Evolutionary conservation across 1,140 invertebrate species (phyloP).

Genomic region (Bombus huntii): DNA sequence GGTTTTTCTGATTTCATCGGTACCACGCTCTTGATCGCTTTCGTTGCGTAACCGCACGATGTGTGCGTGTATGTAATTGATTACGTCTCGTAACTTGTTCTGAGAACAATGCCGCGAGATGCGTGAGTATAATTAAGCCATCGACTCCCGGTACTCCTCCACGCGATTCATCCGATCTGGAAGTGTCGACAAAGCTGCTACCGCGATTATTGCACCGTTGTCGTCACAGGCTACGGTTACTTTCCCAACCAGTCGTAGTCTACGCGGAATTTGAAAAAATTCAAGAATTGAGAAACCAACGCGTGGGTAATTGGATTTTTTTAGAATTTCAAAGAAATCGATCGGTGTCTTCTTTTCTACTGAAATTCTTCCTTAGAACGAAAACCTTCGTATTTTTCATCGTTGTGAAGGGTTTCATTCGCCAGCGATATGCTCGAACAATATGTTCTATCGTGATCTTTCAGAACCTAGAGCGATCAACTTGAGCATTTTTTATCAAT

Average conservation of each 20-base stretch:
- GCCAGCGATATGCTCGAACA: too few species aligned
- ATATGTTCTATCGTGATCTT: too few species aligned
- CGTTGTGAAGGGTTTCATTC: too few species aligned
- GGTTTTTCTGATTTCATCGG: background rate
- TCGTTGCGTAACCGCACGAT: background rate
- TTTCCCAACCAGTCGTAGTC: background rate
- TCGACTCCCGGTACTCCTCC: background rate
- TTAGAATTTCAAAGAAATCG: background rate
- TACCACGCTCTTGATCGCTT: too few species aligned
- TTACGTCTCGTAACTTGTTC: slow-evolving; percentile 18
- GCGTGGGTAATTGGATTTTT: background rate
- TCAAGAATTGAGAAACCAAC: background rate
- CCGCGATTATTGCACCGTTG: background rate
- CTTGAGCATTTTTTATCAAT: too few species aligned
- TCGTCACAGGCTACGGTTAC: background rate
- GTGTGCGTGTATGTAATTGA: slow-evolving; percentile 15
- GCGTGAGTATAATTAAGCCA: slow-evolving; percentile 38
- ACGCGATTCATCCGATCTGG: slow-evolving; percentile 8
- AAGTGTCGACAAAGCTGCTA: slow-evolving; percentile 18
- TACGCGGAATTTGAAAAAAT: background rate
- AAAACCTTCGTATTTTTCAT: background rate
- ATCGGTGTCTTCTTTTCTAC: background rate
- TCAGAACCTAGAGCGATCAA: too few species aligned
- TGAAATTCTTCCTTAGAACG: background rate
- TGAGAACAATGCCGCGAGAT: slow-evolving; percentile 26